Percentiles rank a stretch among this genome's conserved stretches.
Evolutionary conservation across 2,888 invertebrate species (phyloP).

Genomic region (Notodromas monacha): DNA sequence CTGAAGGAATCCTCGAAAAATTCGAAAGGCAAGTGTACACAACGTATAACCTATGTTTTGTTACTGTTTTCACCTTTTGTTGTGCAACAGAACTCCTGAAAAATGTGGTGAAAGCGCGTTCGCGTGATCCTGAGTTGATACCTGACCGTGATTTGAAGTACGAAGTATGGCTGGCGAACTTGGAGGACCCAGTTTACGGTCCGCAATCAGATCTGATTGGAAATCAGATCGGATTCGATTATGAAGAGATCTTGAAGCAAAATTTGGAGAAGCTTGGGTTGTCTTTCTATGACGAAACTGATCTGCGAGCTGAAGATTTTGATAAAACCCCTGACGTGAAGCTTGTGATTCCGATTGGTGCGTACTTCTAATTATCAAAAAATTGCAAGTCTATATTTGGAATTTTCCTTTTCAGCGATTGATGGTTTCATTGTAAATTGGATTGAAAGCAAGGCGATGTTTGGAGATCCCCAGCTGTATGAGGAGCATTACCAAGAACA

Average conservation of each 20-base stretch:
- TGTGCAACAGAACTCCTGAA: too few species aligned
- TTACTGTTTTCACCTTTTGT: too few species aligned
- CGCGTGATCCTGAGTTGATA: conserved; percentile 21
- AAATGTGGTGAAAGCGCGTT: too few species aligned
- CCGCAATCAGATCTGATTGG: conserved; percentile 41
- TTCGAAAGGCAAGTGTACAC: too few species aligned
- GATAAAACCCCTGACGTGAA: conserved; percentile 85
- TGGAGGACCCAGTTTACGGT: conserved; percentile 54
- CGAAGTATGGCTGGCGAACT: conserved; percentile 35
- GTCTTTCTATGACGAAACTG: conserved; percentile 36
- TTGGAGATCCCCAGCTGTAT: conserved; percentile 53
- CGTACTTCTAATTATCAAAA: conserved; percentile 5
- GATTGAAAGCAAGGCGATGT: conserved; percentile 88
- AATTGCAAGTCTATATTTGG: conserved; percentile 1
- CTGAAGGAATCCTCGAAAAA: too few species aligned
- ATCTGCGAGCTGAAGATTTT: conserved; percentile 44
- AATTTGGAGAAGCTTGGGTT: conserved; percentile 25
- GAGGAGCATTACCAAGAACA: conserved; percentile 47
- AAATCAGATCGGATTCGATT: conserved; percentile 50
- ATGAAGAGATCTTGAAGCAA: conserved; percentile 37
- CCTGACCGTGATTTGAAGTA: conserved; percentile 32
- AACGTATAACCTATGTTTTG: too few species aligned
- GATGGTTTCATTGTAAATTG: conserved; percentile 60
- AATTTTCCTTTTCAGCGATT: conserved; percentile 21
- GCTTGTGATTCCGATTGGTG: conserved; percentile 44